Evolutionary conservation across 2,113 vertebrate species (phyloP).

Genomic region (Climacteris rufus): DNA sequence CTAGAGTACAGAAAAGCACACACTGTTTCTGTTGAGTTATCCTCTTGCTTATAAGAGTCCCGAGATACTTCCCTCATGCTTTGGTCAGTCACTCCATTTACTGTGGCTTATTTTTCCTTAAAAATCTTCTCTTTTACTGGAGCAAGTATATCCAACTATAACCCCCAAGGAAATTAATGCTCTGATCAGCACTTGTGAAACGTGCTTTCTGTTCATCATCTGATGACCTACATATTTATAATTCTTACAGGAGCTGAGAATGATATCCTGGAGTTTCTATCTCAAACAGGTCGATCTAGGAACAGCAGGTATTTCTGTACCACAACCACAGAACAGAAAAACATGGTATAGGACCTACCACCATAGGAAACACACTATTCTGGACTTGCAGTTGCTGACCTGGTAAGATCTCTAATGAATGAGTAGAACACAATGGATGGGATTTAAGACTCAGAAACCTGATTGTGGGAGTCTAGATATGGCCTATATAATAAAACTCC

Average conservation of each 20-base stretch:
- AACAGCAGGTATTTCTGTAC: not conserved
- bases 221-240: not conserved
- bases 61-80: not conserved
- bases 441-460: not conserved
- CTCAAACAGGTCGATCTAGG: not conserved
- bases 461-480: not conserved
- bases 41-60: not conserved
- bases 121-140: not conserved
- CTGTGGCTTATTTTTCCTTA: not conserved
- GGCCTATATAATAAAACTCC: not conserved
- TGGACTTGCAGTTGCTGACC: not conserved
- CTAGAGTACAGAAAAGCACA: not conserved
- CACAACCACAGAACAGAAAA: not conserved
- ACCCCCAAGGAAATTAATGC: not conserved
- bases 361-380: not conserved
- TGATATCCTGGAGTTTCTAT: not conserved
- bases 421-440: not conserved
- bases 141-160: not conserved
- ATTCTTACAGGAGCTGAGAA: not conserved
- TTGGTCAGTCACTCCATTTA: not conserved
- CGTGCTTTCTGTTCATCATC: not conserved
- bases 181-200: not conserved
- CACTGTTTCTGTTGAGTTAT: not conserved
- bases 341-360: not conserved
- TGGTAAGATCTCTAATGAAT: not conserved